Evolutionary conservation across 2,888 invertebrate species (phyloP).

Genomic region (Kryphioiulus occultus): DNA sequence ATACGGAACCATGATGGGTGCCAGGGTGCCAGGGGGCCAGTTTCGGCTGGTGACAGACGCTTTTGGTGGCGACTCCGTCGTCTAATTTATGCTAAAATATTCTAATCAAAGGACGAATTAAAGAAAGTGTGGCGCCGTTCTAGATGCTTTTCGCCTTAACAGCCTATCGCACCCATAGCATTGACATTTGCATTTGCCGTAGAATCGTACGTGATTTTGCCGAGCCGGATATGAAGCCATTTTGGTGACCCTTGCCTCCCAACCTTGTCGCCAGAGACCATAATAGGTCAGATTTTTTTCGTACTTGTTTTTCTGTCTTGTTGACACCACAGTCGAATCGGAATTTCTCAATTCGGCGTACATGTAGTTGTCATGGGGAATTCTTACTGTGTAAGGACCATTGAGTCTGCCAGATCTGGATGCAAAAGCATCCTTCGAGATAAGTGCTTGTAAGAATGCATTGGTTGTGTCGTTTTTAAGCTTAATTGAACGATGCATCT

Average conservation of each 20-base stretch:
- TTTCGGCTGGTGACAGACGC: slow-evolving; percentile 6
- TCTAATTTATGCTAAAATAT: slow-evolving; percentile 25
- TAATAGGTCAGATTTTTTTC: background rate
- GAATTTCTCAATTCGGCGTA: no score
- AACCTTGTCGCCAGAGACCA: background rate
- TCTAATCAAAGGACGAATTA: background rate
- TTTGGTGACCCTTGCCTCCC: background rate
- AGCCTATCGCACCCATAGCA: background rate
- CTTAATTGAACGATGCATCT: no score
- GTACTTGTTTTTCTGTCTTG: background rate
- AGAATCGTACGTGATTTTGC: slow-evolving; percentile 18
- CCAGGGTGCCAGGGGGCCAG: background rate
- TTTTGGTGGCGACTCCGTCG: background rate
- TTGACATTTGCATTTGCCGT: background rate
- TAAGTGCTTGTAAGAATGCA: no score
- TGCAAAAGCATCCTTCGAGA: no score
- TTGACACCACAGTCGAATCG: background rate
- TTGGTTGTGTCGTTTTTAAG: no score
- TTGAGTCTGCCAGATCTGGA: no score
- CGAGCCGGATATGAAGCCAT: slow-evolving; percentile 20
- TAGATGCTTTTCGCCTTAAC: background rate
- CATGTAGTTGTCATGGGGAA: no score
- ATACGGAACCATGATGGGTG: no score
- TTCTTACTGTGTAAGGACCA: no score
- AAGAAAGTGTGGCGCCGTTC: slow-evolving; percentile 19